These are phyloP conservation scores for Melinaea marsaeus DNA, from an alignment of 2,888 invertebrate genomes.

Conservation along the genomic window DNA sequence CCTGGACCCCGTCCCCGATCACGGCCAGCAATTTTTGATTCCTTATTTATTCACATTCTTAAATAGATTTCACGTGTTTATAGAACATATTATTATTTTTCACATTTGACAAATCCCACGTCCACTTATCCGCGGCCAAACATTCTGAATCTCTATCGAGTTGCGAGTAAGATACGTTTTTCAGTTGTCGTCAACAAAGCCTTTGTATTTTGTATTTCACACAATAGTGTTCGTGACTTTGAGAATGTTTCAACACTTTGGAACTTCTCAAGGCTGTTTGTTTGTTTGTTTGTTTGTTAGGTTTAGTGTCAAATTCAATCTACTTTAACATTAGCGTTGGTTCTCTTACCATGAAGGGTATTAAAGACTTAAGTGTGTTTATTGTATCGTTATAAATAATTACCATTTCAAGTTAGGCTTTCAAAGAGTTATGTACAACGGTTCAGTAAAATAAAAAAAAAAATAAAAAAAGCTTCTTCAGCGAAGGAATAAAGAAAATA, in stretches of 20 bases:
- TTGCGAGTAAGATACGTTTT: neutral
- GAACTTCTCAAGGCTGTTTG: neutral
- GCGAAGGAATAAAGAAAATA: no score
- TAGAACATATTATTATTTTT: neutral
- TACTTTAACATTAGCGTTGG: neutral
- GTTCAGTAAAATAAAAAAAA: no score
- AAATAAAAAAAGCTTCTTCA: no score
- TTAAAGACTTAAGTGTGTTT: no score
- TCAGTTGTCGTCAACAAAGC: constrained; percentile 2
- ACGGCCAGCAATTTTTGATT: neutral
- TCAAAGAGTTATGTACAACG: no score
- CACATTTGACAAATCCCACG: neutral
- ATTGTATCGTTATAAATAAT: no score
- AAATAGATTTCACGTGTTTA: neutral
- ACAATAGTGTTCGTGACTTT: constrained; percentile 7
- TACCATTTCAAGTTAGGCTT: no score
- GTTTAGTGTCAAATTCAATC: neutral
- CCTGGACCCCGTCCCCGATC: no score
- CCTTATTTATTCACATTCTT: neutral
- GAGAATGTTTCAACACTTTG: constrained; percentile 1
- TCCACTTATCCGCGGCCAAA: neutral
- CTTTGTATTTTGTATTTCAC: constrained; percentile 3
- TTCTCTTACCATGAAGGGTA: no score
- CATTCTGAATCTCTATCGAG: neutral
- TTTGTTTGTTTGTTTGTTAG: neutral